phyloP scores from a whole-genome alignment of 2,888 invertebrate genomes.

The Chorisops tibialis region DNA sequence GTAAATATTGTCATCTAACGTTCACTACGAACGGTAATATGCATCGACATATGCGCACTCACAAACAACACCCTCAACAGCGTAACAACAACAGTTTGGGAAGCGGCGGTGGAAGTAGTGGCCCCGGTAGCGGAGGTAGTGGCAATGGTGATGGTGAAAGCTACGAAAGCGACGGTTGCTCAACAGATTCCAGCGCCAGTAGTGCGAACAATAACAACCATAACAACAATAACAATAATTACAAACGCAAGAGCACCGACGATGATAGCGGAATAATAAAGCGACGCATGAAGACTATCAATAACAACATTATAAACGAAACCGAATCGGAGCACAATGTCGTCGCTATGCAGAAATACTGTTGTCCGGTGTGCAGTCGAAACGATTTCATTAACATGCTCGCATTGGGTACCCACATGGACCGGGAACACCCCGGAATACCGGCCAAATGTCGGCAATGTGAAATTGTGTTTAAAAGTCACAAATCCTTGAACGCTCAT shows the following conservation, averaged over 20 bases:
- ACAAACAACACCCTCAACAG: constrained; percentile 55
- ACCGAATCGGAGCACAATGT: constrained; percentile 21
- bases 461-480: constrained; percentile 69
- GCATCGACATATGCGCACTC: constrained; percentile 77
- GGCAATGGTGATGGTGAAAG: constrained; percentile 47
- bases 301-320: constrained; percentile 40
- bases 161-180: constrained; percentile 60
- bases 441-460: constrained; percentile 71
- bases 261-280: constrained; percentile 41
- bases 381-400: constrained; percentile 60
- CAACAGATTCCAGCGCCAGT: constrained; percentile 53
- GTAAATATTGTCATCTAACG: constrained; percentile 72
- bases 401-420: constrained; percentile 63
- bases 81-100: constrained; percentile 40
- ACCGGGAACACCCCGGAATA: constrained; percentile 63
- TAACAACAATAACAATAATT: constrained; percentile 38
- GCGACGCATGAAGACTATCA: constrained; percentile 45
- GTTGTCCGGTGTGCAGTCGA: constrained; percentile 64
- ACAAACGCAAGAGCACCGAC: constrained; percentile 44
- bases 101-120: constrained; percentile 40
- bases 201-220: constrained; percentile 47
- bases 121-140: constrained; percentile 32
- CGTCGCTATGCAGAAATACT: constrained; percentile 41
- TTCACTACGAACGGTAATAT: constrained; percentile 85
- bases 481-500: constrained; percentile 69